Base-by-base conservation (phyloP, 1,140 invertebrate species). In the Conus ventricosus region DNA sequence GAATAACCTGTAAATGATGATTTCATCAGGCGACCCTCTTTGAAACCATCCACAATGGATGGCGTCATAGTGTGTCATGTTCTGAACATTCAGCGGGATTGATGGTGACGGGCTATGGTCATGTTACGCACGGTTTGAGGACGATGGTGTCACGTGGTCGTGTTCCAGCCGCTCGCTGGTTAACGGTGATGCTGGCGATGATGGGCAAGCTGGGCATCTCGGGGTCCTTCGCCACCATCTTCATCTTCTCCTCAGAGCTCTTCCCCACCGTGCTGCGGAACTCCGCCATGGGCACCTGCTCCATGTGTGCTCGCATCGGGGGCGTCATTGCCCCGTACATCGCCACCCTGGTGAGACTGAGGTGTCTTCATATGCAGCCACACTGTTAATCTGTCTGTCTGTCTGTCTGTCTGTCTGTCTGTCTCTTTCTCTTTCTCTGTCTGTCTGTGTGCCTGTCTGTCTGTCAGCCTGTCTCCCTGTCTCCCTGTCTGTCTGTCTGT, bases 181-280 rank as follows among this genome's bases (percentile, higher is more conserved):
- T 85, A 15, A 88, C 86, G 15, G 86, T 87, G 13, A 83, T 63
- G 5, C 71, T 89, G 23, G 86, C 89, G 39, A 87, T 89, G 86
- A 54, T 88, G 23, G 89, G 89, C 17, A 89, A 89, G 86, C 83
- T 89, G n/a, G 89, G 89, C 13, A 83, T 83, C 13, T 67, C 85
- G 11, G 89, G 86, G 82, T 39, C 84, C 7, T 89, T 87, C 67
- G 89, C 54, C 63, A 80, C 55, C 27, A 80, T 89, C n/a, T 89
- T 71, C 39, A 53, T 89, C 67, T 89, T 84, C 85, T 85, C 89
- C 3, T 76, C 89, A 0, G 89, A 89, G 75, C 25, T 89, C 15
- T 89, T 78, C 83, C 89, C 89, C 39, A 89, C 89, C 23, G 71
- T 88, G 8, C 25, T 89, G 55, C 51, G 89, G 20, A 89, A 87